Conservation (phyloP, 2,797 vertebrate genomes). For the Syngnathus acus region DNA sequence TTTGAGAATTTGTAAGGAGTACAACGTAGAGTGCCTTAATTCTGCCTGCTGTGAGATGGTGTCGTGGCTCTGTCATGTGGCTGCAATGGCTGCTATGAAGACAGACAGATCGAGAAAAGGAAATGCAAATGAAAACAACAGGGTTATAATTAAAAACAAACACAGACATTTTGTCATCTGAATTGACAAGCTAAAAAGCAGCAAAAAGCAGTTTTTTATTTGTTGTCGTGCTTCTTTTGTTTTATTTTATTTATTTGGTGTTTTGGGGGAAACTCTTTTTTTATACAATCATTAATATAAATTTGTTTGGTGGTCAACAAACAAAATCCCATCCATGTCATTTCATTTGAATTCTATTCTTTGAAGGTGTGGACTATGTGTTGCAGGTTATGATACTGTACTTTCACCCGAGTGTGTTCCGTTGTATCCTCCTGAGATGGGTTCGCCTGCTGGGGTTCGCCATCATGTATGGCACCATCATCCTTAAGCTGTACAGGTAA, state of each 20-base stretch:
- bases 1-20: constrained; percentile 13
- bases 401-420: constrained; percentile 88
- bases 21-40: constrained; percentile 27
- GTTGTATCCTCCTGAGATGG: constrained; percentile 94
- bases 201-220: too few relatives aligned
- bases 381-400: constrained; percentile 90
- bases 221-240: too few relatives aligned
- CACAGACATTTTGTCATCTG: too few relatives aligned
- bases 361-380: not conserved
- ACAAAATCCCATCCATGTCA: too few relatives aligned
- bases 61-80: constrained; percentile 11
- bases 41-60: constrained; percentile 37
- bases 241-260: too few relatives aligned
- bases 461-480: constrained; percentile 88
- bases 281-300: too few relatives aligned
- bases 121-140: too few relatives aligned
- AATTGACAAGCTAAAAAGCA: too few relatives aligned
- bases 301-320: too few relatives aligned
- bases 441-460: constrained; percentile 91
- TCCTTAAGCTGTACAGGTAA: constrained; percentile 97
- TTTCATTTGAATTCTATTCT: not conserved
- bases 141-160: too few relatives aligned
- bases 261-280: not conserved
- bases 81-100: constrained; percentile 9
- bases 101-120: not conserved